These are phyloP conservation scores for Torymus auratus DNA, from an alignment of 2,888 invertebrate species.

Conservation along the genomic window DNA sequence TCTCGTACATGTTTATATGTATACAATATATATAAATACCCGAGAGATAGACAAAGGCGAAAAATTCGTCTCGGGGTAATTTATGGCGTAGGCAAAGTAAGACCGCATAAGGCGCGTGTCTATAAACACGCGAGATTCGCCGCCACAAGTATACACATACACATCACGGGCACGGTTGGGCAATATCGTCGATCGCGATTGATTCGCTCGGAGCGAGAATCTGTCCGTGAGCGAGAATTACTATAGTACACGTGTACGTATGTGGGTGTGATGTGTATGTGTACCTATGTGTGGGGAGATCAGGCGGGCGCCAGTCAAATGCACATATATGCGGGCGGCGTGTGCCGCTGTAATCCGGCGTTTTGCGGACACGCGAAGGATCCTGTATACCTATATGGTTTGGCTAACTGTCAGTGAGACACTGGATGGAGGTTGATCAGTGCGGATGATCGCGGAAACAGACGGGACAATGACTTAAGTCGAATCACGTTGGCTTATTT, in stretches of 20 bases:
- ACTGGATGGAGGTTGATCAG: neutral
- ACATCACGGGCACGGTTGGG: neutral
- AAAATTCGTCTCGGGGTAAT: constrained; percentile 15
- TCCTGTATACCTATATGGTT: neutral
- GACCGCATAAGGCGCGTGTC: constrained; percentile 25
- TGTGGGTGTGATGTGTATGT: neutral
- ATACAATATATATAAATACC: constrained; percentile 20
- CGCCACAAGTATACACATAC: neutral
- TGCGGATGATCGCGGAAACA: neutral
- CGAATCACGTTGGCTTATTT: neutral
- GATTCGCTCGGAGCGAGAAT: constrained; percentile 45
- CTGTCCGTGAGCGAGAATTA: constrained; percentile 34
- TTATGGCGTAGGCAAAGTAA: constrained; percentile 50
- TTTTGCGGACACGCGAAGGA: neutral
- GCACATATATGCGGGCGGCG: neutral
- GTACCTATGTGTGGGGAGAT: neutral
- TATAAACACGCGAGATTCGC: constrained; percentile 17
- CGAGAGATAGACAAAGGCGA: neutral
- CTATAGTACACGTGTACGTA: neutral
- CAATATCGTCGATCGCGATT: constrained; percentile 49
- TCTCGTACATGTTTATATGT: neutral
- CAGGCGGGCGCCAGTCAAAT: constrained; percentile 11
- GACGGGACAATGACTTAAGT: constrained; percentile 1
- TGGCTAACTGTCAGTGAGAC: constrained; percentile 5
- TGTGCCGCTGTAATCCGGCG: neutral